Evolutionary conservation across 2,113 vertebrate species (phyloP), one percentile per base, ranked within the genome.

Genomic region (Melanocharis versteri): DNA sequence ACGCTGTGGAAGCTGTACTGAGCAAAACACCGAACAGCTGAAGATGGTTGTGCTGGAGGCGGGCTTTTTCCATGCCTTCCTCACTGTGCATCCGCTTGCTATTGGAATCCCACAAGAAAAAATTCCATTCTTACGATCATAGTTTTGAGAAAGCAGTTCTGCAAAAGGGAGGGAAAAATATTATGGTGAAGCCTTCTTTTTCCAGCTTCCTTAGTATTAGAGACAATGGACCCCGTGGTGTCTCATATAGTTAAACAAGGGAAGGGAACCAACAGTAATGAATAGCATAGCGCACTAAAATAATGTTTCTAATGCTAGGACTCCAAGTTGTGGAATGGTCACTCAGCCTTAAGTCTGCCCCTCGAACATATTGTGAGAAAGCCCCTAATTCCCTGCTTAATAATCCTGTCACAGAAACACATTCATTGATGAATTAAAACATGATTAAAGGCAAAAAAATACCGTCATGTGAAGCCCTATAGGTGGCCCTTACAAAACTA

Each of bases 91-190:
- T 88, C 54, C 19, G 1, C 45, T 86, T 92, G 64, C 13, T 50
- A 15, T 65, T 87, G 78, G 81, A 95, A 89, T 93, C 58, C 84
- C 87, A 90, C 82, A 88, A 83, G 45, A 94, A 97, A 88, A 86
- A 88, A 89, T 73, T 90, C 51, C 10, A 18, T 82, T 91, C 44
- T 87, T 91, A 77, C 42, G 95, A 75, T 44, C 45, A 47, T 58
- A 39, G 31, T 76, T 95, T 87, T 47, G 70, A 47, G 35, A 94
- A 95, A 83, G 35, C n/a, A 58, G 27, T 53, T 87, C 27, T 33
- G 61, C 69, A 87, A 91, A 87, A 61, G 2, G 9, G 61, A 80
- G 22, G 72, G 64, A 39, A 88, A 77, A 69, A 33, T 64, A 66
- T 26, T 82, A 62, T 4, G 44, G 64, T 37, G 77, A 83, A 95